Evolutionary conservation across 2,888 invertebrate genomes (phyloP).

Genomic region (Drosophila aldrichi): DNA sequence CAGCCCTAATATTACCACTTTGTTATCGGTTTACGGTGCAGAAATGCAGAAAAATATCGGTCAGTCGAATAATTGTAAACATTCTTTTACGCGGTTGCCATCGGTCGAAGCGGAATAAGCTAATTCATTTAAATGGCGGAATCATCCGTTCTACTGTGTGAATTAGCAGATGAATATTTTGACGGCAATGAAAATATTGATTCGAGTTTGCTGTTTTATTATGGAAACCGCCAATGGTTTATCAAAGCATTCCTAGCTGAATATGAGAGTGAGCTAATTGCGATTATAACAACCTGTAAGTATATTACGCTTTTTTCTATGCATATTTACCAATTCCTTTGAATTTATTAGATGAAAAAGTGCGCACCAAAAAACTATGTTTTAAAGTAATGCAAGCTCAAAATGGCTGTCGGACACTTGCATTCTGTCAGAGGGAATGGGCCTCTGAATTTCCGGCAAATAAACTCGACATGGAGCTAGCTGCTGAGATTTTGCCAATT

Average conservation of each 20-base stretch:
- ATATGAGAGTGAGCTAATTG: slow-evolving; percentile 11
- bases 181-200: background rate
- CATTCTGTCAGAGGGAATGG: slow-evolving; percentile 16
- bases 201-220: slow-evolving; percentile 10
- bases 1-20: background rate
- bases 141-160: slow-evolving; percentile 26
- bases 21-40: background rate
- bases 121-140: slow-evolving; percentile 24
- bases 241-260: slow-evolving; percentile 17
- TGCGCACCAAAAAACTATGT: slow-evolving; percentile 46
- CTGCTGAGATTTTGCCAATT: slow-evolving; percentile 50
- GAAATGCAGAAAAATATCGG: no score
- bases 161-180: slow-evolving; percentile 35
- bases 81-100: background rate
- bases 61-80: slow-evolving; percentile 6
- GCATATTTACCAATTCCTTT: background rate
- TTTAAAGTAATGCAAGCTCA: slow-evolving; percentile 14
- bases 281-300: slow-evolving; percentile 36
- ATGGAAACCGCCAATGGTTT: slow-evolving; percentile 33
- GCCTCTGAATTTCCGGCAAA: slow-evolving; percentile 1
- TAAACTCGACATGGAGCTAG: slow-evolving; percentile 39
- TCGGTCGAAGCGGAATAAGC: background rate
- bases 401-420: slow-evolving; percentile 19
- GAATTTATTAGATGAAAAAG: slow-evolving; percentile 32
- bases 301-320: background rate